These are phyloP conservation scores for Carlito syrichta DNA, from an alignment of 2,113 vertebrate species.

Conservation along the genomic window DNA sequence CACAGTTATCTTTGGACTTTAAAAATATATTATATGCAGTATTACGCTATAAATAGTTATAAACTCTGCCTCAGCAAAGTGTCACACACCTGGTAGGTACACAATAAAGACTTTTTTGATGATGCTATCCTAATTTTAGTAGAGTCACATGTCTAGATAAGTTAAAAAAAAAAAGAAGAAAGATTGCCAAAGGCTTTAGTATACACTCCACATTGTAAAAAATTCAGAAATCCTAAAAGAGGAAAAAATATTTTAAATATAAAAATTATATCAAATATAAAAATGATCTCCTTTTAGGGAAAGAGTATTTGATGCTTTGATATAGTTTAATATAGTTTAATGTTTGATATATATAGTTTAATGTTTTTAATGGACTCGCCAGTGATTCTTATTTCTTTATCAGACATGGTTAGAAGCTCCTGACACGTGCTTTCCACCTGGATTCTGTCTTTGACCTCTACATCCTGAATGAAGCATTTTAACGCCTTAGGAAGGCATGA, in stretches of 20 bases:
- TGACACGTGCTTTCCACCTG: constrained; percentile 65
- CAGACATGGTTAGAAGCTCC: constrained; percentile 43
- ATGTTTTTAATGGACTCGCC: not conserved
- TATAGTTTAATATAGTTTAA: no score
- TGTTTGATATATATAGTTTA: no score
- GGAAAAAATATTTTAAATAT: not conserved
- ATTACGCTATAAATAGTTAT: constrained; percentile 66
- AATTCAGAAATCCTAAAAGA: not conserved
- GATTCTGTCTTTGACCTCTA: constrained; percentile 36
- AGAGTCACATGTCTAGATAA: constrained; percentile 17
- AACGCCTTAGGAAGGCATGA: constrained; percentile 38
- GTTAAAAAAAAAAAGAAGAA: constrained; percentile 3
- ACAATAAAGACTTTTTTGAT: constrained; percentile 38
- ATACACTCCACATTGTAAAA: not conserved
- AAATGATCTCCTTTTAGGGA: not conserved
- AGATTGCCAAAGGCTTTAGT: not conserved
- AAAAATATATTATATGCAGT: constrained; percentile 60
- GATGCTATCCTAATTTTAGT: constrained; percentile 57
- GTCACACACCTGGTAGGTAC: constrained; percentile 59
- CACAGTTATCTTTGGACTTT: constrained; percentile 74
- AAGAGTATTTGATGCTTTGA: not conserved
- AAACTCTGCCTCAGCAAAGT: constrained; percentile 63
- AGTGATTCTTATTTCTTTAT: constrained; percentile 31
- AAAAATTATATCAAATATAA: not conserved
- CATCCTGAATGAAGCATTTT: constrained; percentile 5